These are phyloP conservation scores for Acrobeloides nanus DNA, from an alignment of 2,888 invertebrate genomes.

Conservation along the genomic window DNA sequence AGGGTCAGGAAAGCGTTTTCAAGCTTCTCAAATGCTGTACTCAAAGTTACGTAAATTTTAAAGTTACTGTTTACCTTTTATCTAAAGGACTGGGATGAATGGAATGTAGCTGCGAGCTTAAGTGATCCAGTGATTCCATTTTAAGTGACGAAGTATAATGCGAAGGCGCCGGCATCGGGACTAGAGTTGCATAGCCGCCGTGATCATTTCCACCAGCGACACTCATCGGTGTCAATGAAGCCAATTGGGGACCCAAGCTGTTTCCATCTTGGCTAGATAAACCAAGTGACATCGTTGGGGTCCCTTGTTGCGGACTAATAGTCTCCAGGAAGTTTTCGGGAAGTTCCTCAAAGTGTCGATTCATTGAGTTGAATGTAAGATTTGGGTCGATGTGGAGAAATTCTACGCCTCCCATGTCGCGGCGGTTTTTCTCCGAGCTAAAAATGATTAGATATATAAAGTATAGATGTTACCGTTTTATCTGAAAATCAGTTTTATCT, in stretches of 20 bases:
- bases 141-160: conserved; percentile 17
- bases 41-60: too few species aligned
- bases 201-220: conserved; percentile 10
- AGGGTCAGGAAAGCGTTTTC: too few species aligned
- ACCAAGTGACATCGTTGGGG: too few species aligned
- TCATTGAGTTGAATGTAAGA: conserved; percentile 14
- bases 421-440: too few species aligned
- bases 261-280: conserved; percentile 3
- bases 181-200: conserved; percentile 18
- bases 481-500: too few species aligned
- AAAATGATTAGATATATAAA: too few species aligned
- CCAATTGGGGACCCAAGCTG: conserved; percentile 29
- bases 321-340: conserved; percentile 52
- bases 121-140: conserved; percentile 22
- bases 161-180: conserved; percentile 20
- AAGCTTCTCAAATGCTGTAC: too few species aligned
- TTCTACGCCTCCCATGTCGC: conserved; percentile 8
- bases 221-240: conserved; percentile 40
- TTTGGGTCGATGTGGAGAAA: conserved; percentile 44
- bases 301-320: conserved; percentile 39
- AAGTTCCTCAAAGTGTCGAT: conserved; percentile 38
- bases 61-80: too few species aligned
- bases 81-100: too few species aligned
- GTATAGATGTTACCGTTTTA: too few species aligned
- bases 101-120: background rate